Evolutionary conservation across 2,888 invertebrate species (phyloP).

Genomic region (Venustoraphidia nigricollis): DNA sequence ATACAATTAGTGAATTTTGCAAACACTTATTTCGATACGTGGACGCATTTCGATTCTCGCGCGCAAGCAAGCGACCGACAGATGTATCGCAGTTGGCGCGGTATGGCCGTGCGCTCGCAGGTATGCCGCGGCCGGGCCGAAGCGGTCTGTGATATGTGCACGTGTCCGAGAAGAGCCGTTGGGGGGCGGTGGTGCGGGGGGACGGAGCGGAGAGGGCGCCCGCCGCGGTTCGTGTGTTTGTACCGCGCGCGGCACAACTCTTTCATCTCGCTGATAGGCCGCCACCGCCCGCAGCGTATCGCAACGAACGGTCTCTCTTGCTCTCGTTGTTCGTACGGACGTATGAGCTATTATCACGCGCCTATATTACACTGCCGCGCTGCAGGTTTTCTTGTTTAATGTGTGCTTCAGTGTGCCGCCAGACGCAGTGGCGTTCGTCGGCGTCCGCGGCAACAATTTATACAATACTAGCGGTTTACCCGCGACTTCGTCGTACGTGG

Average conservation of each 20-base stretch:
- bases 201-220: background rate
- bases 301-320: background rate
- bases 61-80: too few relatives aligned
- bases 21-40: background rate
- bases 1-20: background rate
- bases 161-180: background rate
- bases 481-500: too few relatives aligned
- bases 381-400: too few relatives aligned
- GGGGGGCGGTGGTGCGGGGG: background rate
- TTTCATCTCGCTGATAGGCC: slow-evolving; percentile 11
- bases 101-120: background rate
- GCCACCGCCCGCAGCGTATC: slow-evolving; percentile 8
- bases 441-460: too few relatives aligned
- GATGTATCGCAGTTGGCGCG: too few relatives aligned
- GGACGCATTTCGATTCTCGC: background rate
- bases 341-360: too few relatives aligned
- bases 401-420: too few relatives aligned
- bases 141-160: background rate
- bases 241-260: slow-evolving; percentile 3
- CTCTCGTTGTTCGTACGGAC: too few relatives aligned
- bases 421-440: too few relatives aligned
- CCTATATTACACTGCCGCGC: too few relatives aligned
- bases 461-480: too few relatives aligned
- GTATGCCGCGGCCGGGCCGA: background rate
- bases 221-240: slow-evolving; percentile 8